Conservation (phyloP, 2,888 invertebrate genomes). For the Bombyx huttoni region DNA sequence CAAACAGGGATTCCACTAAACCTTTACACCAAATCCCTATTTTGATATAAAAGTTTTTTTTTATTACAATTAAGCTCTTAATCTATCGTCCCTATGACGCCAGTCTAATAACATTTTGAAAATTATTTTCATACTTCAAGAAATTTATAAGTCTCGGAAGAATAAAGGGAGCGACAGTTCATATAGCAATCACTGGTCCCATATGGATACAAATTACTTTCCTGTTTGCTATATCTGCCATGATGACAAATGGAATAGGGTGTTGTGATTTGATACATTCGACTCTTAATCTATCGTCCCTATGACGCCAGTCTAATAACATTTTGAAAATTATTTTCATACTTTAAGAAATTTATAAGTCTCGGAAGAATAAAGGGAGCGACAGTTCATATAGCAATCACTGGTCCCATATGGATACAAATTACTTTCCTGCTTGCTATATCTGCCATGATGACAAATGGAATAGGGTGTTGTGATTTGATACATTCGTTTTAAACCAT, state of each 20-base stretch:
- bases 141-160: too few species aligned
- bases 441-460: slow-evolving; percentile 58
- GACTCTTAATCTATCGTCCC: too few species aligned
- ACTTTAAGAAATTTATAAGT: too few species aligned
- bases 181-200: slow-evolving; percentile 67
- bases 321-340: too few species aligned
- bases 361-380: too few species aligned
- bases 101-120: too few species aligned
- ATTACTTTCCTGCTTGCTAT: slow-evolving; percentile 59
- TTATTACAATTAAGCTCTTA: too few species aligned
- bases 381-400: slow-evolving; percentile 63
- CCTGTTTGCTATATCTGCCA: slow-evolving; percentile 45
- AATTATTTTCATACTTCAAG: too few species aligned
- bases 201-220: slow-evolving; percentile 71
- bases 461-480: slow-evolving; percentile 45
- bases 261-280: slow-evolving; percentile 29
- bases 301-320: too few species aligned
- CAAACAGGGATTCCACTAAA: slow-evolving; percentile 17
- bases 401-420: slow-evolving; percentile 69
- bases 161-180: slow-evolving; percentile 25
- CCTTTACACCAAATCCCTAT: too few species aligned
- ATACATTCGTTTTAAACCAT: slow-evolving; percentile 15
- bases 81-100: too few species aligned
- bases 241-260: slow-evolving; percentile 62
- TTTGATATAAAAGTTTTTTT: too few species aligned